These are phyloP conservation scores for Linyphia triangularis DNA, from an alignment of 2,888 invertebrate species.

Conservation along the genomic window DNA sequence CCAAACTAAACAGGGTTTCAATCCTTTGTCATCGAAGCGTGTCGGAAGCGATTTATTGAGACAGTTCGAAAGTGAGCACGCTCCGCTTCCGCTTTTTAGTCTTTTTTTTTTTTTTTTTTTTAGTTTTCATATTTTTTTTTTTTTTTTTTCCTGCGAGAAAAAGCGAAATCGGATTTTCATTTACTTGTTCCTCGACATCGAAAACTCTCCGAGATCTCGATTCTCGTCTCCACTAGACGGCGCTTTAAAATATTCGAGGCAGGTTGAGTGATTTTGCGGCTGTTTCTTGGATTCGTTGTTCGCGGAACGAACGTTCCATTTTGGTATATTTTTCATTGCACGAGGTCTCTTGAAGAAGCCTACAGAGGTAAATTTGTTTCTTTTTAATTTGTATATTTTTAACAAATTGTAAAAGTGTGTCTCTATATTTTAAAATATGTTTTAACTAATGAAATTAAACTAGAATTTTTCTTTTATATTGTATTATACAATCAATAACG, in stretches of 20 bases:
- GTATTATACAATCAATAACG: too few relatives aligned
- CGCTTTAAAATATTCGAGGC: slow-evolving; percentile 51
- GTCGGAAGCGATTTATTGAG: slow-evolving; percentile 64
- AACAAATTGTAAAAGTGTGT: too few relatives aligned
- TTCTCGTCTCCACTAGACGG: slow-evolving; percentile 72
- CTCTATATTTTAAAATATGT: too few relatives aligned
- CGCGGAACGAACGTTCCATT: slow-evolving; percentile 40
- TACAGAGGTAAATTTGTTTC: slow-evolving; percentile 19
- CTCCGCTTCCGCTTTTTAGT: slow-evolving; percentile 68
- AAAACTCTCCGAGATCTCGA: slow-evolving; percentile 54
- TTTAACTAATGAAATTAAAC: too few relatives aligned
- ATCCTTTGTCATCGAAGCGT: slow-evolving; percentile 65
- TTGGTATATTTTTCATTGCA: slow-evolving; percentile 32
- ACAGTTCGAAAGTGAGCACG: slow-evolving; percentile 48
- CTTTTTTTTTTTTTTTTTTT: slow-evolving; percentile 37
- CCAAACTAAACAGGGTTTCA: slow-evolving; percentile 35
- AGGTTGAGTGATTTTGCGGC: slow-evolving; percentile 62
- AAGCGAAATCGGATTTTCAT: slow-evolving; percentile 71
- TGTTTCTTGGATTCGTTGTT: slow-evolving; percentile 35
- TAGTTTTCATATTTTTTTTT: slow-evolving; percentile 14
- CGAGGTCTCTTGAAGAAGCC: not conserved
- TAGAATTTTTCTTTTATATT: too few relatives aligned
- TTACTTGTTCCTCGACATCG: slow-evolving; percentile 60
- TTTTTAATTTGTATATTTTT: not conserved
- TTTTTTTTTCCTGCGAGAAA: slow-evolving; percentile 58